A percentile compares a stretch with the other conserved stretches of the same genome.
These are phyloP conservation scores for Vesta saturnalis DNA, from an alignment of 2,888 invertebrate genomes.

Conservation along the genomic window DNA sequence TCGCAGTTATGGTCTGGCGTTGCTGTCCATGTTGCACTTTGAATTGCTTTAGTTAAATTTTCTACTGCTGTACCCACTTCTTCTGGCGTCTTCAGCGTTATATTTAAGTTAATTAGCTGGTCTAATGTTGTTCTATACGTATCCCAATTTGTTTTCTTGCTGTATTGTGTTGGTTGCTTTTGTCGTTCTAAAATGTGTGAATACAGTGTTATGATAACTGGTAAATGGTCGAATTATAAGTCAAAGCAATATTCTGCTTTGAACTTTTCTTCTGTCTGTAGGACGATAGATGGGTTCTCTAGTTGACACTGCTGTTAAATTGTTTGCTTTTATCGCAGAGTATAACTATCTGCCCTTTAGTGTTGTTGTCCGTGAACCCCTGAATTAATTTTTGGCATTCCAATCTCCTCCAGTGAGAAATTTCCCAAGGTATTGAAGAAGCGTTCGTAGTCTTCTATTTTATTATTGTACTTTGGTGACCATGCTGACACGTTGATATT, in stretches of 20 bases:
- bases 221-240: not conserved
- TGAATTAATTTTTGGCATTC: no score
- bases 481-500: no score
- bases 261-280: not conserved
- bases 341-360: not conserved
- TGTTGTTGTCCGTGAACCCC: not conserved
- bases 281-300: not conserved
- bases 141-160: slow-evolving; percentile 3
- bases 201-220: slow-evolving; percentile 13
- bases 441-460: no score
- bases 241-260: not conserved
- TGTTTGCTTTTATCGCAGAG: not conserved
- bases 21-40: no score
- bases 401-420: no score
- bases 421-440: no score
- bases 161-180: not conserved
- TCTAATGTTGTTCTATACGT: no score
- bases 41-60: slow-evolving; percentile 9
- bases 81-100: no score
- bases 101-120: no score
- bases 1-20: no score
- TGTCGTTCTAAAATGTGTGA: not conserved
- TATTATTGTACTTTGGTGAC: no score
- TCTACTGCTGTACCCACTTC: slow-evolving; percentile 1
- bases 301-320: not conserved